Percentiles rank a stretch among this genome's conserved stretches.
Conservation (phyloP, 2,113 vertebrate species). For the Carollia perspicillata region DNA sequence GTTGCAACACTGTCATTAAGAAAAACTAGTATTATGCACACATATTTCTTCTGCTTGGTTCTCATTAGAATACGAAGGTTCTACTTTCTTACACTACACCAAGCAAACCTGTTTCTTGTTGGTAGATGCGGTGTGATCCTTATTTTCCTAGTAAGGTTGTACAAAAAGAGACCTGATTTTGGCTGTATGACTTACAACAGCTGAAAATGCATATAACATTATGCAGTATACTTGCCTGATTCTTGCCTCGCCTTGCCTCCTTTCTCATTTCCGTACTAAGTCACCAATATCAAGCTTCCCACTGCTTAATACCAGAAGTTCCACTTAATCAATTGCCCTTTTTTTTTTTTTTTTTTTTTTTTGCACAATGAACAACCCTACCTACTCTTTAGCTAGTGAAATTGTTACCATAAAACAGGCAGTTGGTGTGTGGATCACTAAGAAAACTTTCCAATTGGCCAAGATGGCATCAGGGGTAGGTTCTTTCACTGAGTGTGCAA, state of each 20-base stretch:
- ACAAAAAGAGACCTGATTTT: neutral
- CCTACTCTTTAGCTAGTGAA: neutral
- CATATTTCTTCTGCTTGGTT: neutral
- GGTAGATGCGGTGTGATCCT: neutral
- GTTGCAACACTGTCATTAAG: neutral
- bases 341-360: neutral
- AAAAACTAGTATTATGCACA: neutral
- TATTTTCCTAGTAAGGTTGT: neutral
- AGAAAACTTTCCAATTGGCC: too few relatives aligned
- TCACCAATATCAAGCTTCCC: neutral
- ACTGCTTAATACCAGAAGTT: neutral
- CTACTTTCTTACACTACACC: neutral
- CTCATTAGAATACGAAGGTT: neutral
- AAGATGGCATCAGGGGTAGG: too few relatives aligned
- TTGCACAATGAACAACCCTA: neutral
- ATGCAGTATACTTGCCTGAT: neutral
- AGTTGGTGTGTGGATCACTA: too few relatives aligned
- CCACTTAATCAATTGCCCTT: neutral
- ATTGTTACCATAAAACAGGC: neutral
- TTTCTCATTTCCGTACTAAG: neutral
- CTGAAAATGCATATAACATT: neutral
- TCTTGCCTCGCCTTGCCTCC: neutral
- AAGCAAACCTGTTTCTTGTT: neutral
- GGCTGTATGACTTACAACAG: neutral
- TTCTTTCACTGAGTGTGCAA: too few relatives aligned